Evolutionary conservation across 2,888 invertebrate species (phyloP).

Genomic region (Aspidiotus rigidus): DNA sequence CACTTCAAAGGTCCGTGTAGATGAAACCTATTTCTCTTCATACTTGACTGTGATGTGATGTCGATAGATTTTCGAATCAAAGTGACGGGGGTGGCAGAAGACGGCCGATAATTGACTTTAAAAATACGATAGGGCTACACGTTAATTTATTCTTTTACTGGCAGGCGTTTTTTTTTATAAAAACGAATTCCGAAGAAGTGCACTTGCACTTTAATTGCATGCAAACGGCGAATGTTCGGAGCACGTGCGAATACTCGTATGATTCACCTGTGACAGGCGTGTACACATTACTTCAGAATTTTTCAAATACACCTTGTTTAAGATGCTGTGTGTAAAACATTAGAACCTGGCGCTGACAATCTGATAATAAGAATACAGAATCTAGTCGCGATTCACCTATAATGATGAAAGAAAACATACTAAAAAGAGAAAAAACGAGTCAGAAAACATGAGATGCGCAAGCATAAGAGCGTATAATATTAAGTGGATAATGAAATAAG

Average conservation of each 20-base stretch:
- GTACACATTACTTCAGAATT: not conserved
- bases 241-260: not conserved
- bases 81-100: too few species aligned
- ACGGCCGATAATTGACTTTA: too few species aligned
- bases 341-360: not conserved
- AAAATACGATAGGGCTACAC: too few species aligned
- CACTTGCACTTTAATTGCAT: too few species aligned
- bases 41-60: too few species aligned
- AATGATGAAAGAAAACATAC: not conserved
- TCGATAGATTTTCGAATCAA: too few species aligned
- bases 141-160: too few species aligned
- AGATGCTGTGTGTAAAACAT: not conserved
- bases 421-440: not conserved
- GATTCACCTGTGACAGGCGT: not conserved
- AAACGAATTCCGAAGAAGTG: too few species aligned
- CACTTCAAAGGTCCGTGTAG: too few species aligned
- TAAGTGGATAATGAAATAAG: slow-evolving; percentile 2
- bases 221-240: not conserved
- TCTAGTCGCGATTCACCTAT: slow-evolving; percentile 1
- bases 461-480: not conserved
- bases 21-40: too few species aligned
- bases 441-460: not conserved
- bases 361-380: slow-evolving; percentile 1
- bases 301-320: not conserved
- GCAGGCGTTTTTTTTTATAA: too few species aligned